These are phyloP conservation scores for Chaetodon auriga DNA, from an alignment of 2,113 vertebrate genomes.

Conservation along the genomic window DNA sequence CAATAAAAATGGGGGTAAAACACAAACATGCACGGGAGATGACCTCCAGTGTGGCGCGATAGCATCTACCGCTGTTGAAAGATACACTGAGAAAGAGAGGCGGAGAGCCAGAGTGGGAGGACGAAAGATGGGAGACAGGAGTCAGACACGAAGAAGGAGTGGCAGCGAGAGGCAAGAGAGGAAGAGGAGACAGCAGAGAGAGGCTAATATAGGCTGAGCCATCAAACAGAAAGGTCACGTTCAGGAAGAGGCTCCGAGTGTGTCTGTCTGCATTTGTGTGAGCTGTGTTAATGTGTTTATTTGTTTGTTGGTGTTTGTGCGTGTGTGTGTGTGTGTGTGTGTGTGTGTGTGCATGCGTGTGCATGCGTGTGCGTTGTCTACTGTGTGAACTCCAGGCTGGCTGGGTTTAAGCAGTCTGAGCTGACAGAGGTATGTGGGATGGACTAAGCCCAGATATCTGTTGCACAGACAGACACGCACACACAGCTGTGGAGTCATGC, in stretches of 20 bases:
- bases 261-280: conserved; percentile 15
- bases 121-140: conserved; percentile 35
- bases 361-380: conserved; percentile 54
- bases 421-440: conserved; percentile 73
- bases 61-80: conserved; percentile 63
- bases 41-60: conserved; percentile 65
- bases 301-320: conserved; percentile 1
- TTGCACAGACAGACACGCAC: conserved; percentile 53
- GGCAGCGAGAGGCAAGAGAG: conserved; percentile 5
- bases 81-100: conserved; percentile 40
- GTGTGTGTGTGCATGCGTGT: neutral
- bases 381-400: conserved; percentile 68
- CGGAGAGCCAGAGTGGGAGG: conserved; percentile 13
- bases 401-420: conserved; percentile 67
- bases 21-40: conserved; percentile 66
- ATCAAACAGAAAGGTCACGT: conserved; percentile 64
- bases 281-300: conserved; percentile 9
- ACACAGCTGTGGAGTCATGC: conserved; percentile 60
- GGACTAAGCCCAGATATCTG: conserved; percentile 76
- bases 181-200: conserved; percentile 33
- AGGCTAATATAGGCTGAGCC: conserved; percentile 25
- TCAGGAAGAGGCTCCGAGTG: conserved; percentile 43
- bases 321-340: neutral
- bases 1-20: conserved; percentile 69
- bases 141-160: conserved; percentile 43